Evolutionary conservation across 30 jellyfish, hydroid and myxozoan genomes (phyloP), one percentile per base, ranked within the genome.

Genomic region (Turritopsis dohrnii): DNA sequence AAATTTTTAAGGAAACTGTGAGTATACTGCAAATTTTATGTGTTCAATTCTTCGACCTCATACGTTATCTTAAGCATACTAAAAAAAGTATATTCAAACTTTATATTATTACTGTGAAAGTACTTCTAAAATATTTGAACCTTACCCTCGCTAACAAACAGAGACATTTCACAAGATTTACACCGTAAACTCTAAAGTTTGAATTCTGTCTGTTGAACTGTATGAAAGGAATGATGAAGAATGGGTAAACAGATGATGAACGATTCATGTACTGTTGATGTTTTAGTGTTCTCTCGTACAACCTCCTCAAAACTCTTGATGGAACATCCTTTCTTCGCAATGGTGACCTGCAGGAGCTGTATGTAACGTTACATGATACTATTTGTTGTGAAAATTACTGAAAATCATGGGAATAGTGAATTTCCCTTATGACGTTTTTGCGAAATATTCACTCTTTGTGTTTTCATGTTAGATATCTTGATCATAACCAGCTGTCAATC

Each of bases 201-300:
- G n/a, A n/a, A n/a, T n/a, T n/a, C n/a, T n/a, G n/a, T n/a, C n/a
- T n/a, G n/a, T n/a, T n/a, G n/a, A n/a, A n/a, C n/a, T n/a, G n/a
- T n/a, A n/a, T n/a, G n/a, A n/a, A n/a, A n/a, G n/a, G n/a, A n/a
- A n/a, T n/a, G n/a, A n/a, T n/a, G n/a, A n/a, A n/a, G n/a, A n/a
- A n/a, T n/a, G n/a, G n/a, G n/a, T n/a, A n/a, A n/a, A n/a, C n/a
- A n/a, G n/a, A 13, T 41, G 60, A 41, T 41, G 60, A 41, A 41
- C 60, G 5, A 13, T 41, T 41, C 60, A 5, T 41, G 60, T 3
- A 41, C 19, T 0, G 8, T n/a, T 27, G 9, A 69, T 69, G 31
- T 69, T 69, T 69, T 69, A 69, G 77, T 23, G 77, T 69, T 23
- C 30, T 69, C 28, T 69, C 77, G 9, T 21, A 69, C 77, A 69